Conservation (phyloP, 2,797 vertebrate genomes). For the Pangasius djambal region DNA sequence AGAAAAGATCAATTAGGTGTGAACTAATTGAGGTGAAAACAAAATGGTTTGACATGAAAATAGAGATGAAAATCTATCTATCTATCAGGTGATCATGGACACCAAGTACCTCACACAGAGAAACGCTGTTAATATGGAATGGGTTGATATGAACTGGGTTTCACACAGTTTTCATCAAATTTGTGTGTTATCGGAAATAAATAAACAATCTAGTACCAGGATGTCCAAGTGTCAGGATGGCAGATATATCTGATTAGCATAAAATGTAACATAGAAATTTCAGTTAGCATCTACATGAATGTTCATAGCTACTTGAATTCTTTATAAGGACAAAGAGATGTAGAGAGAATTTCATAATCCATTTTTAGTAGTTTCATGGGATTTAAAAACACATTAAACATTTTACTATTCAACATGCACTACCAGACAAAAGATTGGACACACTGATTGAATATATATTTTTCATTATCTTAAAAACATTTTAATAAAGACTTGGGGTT, state of each 20-base stretch:
- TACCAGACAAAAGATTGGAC: background rate
- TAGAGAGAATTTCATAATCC: background rate
- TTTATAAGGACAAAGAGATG: background rate
- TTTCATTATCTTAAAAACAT: background rate
- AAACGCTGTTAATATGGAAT: background rate
- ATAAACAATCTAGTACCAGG: no score
- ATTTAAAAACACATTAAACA: background rate
- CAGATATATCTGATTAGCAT: no score
- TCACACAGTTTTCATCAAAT: background rate
- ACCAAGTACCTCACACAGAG: background rate
- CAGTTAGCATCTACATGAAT: background rate
- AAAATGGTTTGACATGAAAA: background rate
- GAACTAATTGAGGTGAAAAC: background rate
- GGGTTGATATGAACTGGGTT: background rate
- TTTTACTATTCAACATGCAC: background rate
- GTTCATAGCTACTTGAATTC: background rate
- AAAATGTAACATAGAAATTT: background rate
- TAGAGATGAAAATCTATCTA: background rate
- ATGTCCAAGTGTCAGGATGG: no score
- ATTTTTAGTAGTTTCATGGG: background rate
- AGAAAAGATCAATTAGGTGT: background rate
- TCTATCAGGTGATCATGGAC: background rate
- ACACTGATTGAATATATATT: background rate
- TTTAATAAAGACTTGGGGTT: background rate
- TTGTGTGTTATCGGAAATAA: background rate